These are phyloP conservation scores for Cavia aperea DNA, from an alignment of 2,113 vertebrate genomes.

Conservation along the genomic window DNA sequence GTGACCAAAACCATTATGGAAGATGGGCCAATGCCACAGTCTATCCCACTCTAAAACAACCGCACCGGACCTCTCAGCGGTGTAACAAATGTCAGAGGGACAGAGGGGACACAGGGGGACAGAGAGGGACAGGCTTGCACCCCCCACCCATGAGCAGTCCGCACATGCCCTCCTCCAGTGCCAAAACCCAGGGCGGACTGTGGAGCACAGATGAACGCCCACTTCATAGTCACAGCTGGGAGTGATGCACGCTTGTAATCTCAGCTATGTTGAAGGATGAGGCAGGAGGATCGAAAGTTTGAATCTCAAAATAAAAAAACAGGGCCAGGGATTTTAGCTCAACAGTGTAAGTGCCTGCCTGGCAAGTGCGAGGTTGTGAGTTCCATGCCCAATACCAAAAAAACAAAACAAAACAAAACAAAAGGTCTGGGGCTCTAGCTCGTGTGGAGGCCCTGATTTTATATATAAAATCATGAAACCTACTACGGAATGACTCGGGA, in stretches of 20 bases:
- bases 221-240: not conserved
- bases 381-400: too few species aligned
- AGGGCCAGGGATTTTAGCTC: too few species aligned
- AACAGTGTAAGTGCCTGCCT: too few species aligned
- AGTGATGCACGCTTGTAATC: not conserved
- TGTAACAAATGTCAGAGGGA: not conserved
- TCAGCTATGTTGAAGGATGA: not conserved
- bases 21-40: not conserved
- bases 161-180: not conserved
- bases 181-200: not conserved
- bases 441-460: not conserved
- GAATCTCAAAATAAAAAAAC: not conserved
- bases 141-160: not conserved
- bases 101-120: too few species aligned
- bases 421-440: not conserved
- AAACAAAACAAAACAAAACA: not conserved
- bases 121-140: too few species aligned
- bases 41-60: too few species aligned
- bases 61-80: not conserved
- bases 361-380: too few species aligned
- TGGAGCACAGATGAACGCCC: too few species aligned
- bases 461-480: not conserved
- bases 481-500: too few species aligned
- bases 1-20: not conserved
- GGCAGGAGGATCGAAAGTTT: not conserved